phyloP scores from a whole-genome alignment of 2,797 vertebrate species.

The Hafferia zeledoni region DNA sequence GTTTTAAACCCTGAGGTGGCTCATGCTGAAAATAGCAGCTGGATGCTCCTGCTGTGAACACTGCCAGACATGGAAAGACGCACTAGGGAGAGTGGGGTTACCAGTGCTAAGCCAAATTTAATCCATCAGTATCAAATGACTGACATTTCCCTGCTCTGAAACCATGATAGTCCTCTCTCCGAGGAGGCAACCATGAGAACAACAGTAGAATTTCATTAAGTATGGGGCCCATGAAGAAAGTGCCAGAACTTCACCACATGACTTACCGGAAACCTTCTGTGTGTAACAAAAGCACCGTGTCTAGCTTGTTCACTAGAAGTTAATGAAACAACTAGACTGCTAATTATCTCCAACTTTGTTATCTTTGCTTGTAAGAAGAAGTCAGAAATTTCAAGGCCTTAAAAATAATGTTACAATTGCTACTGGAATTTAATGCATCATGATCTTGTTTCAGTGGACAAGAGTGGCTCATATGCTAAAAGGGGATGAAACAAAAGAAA shows the following conservation, averaged over 20 bases:
- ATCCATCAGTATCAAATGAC: not conserved
- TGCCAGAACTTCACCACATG: not conserved
- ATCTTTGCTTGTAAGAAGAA: conserved; percentile 4
- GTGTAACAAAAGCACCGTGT: not conserved
- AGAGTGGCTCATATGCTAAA: not conserved
- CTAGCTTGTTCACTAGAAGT: not conserved
- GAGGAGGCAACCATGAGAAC: not conserved
- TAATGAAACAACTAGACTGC: not conserved
- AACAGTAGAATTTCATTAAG: not conserved
- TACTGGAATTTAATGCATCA: not conserved
- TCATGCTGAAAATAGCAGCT: not conserved
- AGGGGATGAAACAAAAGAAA: not conserved
- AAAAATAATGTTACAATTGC: not conserved
- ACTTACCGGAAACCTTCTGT: not conserved
- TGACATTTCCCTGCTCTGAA: not conserved
- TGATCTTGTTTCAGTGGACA: conserved; percentile 12
- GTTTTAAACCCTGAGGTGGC: not conserved
- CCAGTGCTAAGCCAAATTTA: not conserved
- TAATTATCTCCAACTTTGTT: conserved; percentile 15
- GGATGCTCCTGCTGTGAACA: not conserved
- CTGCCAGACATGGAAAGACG: not conserved
- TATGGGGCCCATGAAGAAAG: not conserved
- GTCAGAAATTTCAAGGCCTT: not conserved
- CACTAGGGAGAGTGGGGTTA: not conserved
- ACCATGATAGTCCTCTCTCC: not conserved